Evolutionary conservation across 1,140 invertebrate species (phyloP), one percentile per base, ranked within the genome.

Genomic region (Coenobita brevimanus): DNA sequence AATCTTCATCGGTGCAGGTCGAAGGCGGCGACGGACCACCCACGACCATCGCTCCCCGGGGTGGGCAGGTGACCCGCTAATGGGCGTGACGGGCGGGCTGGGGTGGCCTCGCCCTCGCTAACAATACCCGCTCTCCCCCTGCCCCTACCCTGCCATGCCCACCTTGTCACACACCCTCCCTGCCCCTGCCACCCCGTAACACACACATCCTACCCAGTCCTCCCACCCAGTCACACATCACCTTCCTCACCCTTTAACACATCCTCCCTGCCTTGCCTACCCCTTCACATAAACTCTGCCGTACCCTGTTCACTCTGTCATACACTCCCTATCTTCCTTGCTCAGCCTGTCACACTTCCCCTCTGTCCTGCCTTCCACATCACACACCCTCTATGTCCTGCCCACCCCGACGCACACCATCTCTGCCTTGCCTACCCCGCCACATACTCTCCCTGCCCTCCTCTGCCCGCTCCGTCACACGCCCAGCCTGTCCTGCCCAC

Each of bases 61-160:
- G 69, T 30, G 41, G 64, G 75, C 83, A 78, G 83, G 60, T 87
- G 62, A 80, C 84, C 84, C 76, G 64, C 21, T 81, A 87, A 81
- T 80, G 76, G 84, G 84, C 84, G 84, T 87, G 84, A 81, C 84
- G 84, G 84, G 84, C 78, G 84, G 76, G 57, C 62, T 24, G 78
- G 78, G 46, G 43, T 24, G 60, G 50, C 33, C 83, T 64, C 30
- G 67, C 84, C 75, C 76, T n/a, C 84, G 76, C 84, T 81, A 80
- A 87, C 84, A 80, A 87, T 87, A 76, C 84, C 76, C 64, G 76
- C 84, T 60, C 75, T 54, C 73, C 82, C 33, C 54, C 36, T 67
- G 41, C 30, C 15, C 62, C 43, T 69, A 73, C 60, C 21, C 41
- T 30, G 10, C 41, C 73, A 13, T 33, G 3, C 38, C 13, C 17